A percentile compares a stretch with the other conserved stretches of the same genome.
Evolutionary conservation across 2,797 vertebrate genomes (phyloP).

Genomic region (Poecile montanus): DNA sequence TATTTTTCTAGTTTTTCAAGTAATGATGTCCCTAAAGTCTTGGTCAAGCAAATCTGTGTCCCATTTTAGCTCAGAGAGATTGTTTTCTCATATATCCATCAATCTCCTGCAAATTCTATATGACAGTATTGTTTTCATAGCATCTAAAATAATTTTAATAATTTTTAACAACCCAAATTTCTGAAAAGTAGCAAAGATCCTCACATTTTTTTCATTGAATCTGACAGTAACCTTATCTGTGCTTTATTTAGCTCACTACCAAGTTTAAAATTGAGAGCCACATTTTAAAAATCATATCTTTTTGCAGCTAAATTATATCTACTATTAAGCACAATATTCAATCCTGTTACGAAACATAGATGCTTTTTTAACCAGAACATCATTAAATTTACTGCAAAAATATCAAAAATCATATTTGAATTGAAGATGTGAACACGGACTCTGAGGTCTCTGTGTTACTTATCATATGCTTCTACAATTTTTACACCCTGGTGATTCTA

Average conservation of each 20-base stretch:
- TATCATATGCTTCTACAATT: neutral
- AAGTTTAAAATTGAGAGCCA: neutral
- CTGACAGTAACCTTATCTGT: neutral
- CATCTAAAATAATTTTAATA: neutral
- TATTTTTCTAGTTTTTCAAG: constrained; percentile 6
- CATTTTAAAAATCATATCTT: neutral
- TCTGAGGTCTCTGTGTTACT: neutral
- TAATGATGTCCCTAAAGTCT: neutral
- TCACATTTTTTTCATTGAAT: neutral
- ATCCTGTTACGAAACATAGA: neutral
- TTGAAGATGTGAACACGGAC: neutral
- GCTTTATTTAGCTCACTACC: neutral
- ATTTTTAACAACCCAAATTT: neutral
- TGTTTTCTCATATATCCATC: neutral
- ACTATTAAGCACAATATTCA: neutral
- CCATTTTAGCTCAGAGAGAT: neutral
- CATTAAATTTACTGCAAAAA: neutral
- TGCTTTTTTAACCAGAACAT: neutral
- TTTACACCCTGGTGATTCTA: neutral
- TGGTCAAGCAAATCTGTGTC: neutral
- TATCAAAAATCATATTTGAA: neutral
- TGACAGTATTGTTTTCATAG: neutral
- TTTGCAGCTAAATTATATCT: neutral
- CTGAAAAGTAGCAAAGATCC: neutral
- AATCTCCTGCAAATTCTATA: neutral